Evolutionary conservation across 2,113 vertebrate species (phyloP).

Genomic region (Sander vitreus): DNA sequence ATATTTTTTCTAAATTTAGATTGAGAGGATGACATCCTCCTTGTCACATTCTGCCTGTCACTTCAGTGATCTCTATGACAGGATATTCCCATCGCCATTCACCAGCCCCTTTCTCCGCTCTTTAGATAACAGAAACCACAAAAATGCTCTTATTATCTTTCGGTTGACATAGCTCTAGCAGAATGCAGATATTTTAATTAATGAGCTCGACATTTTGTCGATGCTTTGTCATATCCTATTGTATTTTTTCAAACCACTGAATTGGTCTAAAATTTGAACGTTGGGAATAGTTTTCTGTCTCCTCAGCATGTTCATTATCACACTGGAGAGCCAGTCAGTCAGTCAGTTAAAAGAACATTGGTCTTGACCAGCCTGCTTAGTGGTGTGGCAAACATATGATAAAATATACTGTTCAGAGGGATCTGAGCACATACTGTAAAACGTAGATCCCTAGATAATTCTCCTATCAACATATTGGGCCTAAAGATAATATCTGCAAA

Average conservation of each 20-base stretch:
- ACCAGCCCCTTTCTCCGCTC: not conserved
- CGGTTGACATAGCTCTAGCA: not conserved
- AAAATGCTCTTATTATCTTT: not conserved
- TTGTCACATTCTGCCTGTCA: not conserved
- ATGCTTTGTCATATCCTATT: not conserved
- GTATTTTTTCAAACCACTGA: not conserved
- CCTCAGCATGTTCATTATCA: not conserved
- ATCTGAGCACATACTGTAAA: constrained; percentile 9
- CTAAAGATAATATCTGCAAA: constrained; percentile 56
- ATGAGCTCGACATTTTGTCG: not conserved
- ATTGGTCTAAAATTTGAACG: not conserved
- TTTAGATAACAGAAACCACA: not conserved
- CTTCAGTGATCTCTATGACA: not conserved
- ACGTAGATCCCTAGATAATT: constrained; percentile 36
- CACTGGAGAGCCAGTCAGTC: not conserved
- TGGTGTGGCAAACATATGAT: not conserved
- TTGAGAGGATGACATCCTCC: not conserved
- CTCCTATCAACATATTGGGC: constrained; percentile 31
- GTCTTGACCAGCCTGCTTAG: not conserved
- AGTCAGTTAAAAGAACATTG: not conserved
- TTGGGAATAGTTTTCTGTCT: not conserved
- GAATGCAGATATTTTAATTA: not conserved
- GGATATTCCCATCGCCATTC: not conserved
- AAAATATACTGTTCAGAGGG: constrained; percentile 3
- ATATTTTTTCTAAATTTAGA: not conserved